Evolutionary conservation across 2,888 invertebrate genomes (phyloP).

Genomic region (Bhutanitis thaidina): DNA sequence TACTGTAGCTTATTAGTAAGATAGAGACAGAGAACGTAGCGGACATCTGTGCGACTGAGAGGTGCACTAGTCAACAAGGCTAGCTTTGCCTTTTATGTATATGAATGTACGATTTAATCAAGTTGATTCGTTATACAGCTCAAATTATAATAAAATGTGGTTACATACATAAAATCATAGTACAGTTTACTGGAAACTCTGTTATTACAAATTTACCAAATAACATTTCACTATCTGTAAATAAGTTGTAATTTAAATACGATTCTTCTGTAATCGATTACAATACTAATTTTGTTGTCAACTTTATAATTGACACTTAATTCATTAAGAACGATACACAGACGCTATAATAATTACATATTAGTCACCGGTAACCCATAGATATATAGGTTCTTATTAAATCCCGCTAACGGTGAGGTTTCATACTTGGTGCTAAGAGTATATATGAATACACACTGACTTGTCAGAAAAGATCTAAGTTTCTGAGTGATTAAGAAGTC

Average conservation of each 20-base stretch:
- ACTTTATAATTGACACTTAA: conserved; percentile 34
- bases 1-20: conserved; percentile 62
- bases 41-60: conserved; percentile 55
- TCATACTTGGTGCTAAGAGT: too few species aligned
- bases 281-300: background rate
- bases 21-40: conserved; percentile 52
- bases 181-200: background rate
- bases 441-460: too few species aligned
- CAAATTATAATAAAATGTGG: conserved; percentile 72
- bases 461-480: background rate
- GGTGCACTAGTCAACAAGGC: conserved; percentile 64
- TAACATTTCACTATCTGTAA: too few species aligned
- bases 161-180: conserved; percentile 46
- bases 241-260: too few species aligned
- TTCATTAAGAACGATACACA: background rate
- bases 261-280: too few species aligned
- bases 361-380: background rate
- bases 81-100: conserved; percentile 73
- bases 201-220: too few species aligned
- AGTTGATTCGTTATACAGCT: conserved; percentile 71
- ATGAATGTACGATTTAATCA: conserved; percentile 76
- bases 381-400: too few species aligned
- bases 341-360: background rate
- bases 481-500: too few species aligned
- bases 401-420: too few species aligned